These are phyloP conservation scores for Drosophila miranda DNA, from an alignment of 1,140 invertebrate species.

Conservation along the genomic window DNA sequence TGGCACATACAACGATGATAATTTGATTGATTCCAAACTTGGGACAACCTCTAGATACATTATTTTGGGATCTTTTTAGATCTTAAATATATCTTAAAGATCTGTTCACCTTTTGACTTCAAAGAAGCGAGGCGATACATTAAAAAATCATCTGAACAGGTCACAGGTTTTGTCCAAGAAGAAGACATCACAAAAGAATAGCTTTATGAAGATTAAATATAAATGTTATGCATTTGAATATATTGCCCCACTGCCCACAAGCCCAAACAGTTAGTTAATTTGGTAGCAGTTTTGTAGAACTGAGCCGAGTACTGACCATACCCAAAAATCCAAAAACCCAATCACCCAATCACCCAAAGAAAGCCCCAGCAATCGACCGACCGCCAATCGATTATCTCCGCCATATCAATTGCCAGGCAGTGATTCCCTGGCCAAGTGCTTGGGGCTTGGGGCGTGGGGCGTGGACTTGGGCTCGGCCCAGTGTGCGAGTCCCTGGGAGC, in stretches of 20 bases:
- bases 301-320: neutral
- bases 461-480: too few species aligned
- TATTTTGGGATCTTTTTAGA: too few species aligned
- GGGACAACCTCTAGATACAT: too few species aligned
- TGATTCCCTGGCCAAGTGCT: constrained; percentile 10
- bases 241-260: neutral
- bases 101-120: too few species aligned
- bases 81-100: too few species aligned
- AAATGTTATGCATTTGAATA: too few species aligned
- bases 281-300: neutral
- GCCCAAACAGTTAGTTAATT: constrained; percentile 1
- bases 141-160: too few species aligned
- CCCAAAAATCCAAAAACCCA: neutral
- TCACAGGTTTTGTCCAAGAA: too few species aligned
- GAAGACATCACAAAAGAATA: too few species aligned
- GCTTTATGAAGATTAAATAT: too few species aligned
- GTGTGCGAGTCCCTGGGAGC: constrained; percentile 13
- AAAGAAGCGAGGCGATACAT: too few species aligned
- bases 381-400: constrained; percentile 42
- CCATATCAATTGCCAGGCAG: constrained; percentile 27
- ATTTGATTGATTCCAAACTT: neutral
- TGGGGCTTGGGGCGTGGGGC: too few species aligned
- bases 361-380: constrained; percentile 11
- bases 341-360: neutral
- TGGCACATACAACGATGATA: neutral